Evolutionary conservation across 2,113 vertebrate genomes (phyloP), one percentile per base, ranked within the genome.

Genomic region (Edolisoma coerulescens): DNA sequence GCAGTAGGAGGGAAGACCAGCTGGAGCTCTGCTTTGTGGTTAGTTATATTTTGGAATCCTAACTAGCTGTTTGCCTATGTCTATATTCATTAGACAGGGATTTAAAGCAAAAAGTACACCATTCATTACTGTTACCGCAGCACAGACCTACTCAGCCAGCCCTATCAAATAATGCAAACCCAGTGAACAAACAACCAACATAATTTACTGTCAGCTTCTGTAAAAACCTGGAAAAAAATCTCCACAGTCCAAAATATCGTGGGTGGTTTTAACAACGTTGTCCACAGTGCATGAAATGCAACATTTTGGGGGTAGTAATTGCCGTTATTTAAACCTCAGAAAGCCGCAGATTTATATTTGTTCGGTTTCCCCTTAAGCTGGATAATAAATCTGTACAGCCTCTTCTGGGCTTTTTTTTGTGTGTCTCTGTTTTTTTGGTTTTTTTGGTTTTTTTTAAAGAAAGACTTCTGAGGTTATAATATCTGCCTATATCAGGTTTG

Each of bases 61-160:
- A 81, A 96, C 61, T 81, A 97, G 84, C 91, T 94, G 90, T 84
- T 93, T 93, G 90, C 70, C 74, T 94, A 67, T 83, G 96, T 97
- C 96, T 96, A 82, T 98, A 97, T 96, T 95, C 95, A 94, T 97
- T 97, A 96, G 87, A 60, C 81, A 93, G 84, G 89, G 82, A 84
- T 96, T 93, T 96, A 96, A 97, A 96, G 73, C 50, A 89, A 94
- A 86, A 92, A 80, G 67, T 76, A 78, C 89, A 84, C 82, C 80
- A 91, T 95, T 96, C 20, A 85, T 96, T 97, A 87, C 87, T 91
- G 83, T 95, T 95, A 86, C 95, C 41, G 2, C 89, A 96, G 87
- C 24, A 23, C 64, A 90, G 71, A 56, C 35, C 60, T 95, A 92
- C 71, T 53, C 73, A 82, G 52, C 82, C 45, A 90, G 82, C 84